Conservation (phyloP, 2,113 vertebrate species). For the Seriola rivoliana region DNA sequence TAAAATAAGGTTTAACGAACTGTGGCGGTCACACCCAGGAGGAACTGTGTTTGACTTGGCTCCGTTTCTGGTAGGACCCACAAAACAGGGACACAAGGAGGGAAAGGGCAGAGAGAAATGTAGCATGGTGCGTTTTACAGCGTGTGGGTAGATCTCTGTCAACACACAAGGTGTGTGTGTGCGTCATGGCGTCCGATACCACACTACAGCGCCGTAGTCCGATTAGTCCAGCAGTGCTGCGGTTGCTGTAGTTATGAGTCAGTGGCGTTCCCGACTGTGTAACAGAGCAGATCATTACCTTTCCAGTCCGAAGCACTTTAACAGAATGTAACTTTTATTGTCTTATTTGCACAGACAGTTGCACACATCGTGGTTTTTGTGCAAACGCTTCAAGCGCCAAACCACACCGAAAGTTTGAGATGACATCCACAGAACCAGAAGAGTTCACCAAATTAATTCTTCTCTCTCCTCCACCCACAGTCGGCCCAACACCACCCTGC, state of each 20-base stretch:
- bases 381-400: background rate
- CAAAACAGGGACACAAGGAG: slow-evolving; percentile 14
- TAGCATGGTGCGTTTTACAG: slow-evolving; percentile 39
- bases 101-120: slow-evolving; percentile 31
- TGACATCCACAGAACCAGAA: background rate
- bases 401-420: background rate
- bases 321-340: slow-evolving; percentile 34
- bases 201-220: background rate
- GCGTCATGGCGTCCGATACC: slow-evolving; percentile 15
- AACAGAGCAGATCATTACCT: slow-evolving; percentile 30
- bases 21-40: slow-evolving; percentile 43
- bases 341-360: slow-evolving; percentile 18
- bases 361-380: background rate
- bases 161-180: slow-evolving; percentile 9
- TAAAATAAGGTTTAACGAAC: slow-evolving; percentile 56
- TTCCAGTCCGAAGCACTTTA: slow-evolving; percentile 33
- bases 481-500: slow-evolving; percentile 91
- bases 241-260: background rate
- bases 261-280: background rate
- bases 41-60: slow-evolving; percentile 63
- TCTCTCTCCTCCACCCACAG: slow-evolving; percentile 14
- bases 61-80: slow-evolving; percentile 6
- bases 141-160: slow-evolving; percentile 29
- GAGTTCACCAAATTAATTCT: background rate
- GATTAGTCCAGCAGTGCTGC: too few species aligned